Conservation (phyloP, 2,888 invertebrate species). For the Apodemia duryi region DNA sequence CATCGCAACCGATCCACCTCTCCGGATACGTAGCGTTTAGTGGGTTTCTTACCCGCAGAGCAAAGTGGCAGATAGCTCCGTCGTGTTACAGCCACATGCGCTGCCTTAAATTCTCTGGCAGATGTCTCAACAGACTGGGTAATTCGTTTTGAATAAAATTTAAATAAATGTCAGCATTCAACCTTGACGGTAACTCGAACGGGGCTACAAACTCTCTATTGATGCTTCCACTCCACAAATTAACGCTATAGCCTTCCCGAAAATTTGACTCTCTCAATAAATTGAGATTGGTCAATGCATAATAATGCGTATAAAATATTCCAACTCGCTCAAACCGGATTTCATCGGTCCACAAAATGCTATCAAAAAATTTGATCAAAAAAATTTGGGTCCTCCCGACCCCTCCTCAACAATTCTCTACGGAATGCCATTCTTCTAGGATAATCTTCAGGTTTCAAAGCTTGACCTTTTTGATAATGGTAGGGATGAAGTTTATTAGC, state of each 20-base stretch:
- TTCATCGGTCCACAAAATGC: no score
- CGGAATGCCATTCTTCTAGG: neutral
- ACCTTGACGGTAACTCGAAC: neutral
- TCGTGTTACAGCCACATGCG: neutral
- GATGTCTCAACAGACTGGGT: neutral
- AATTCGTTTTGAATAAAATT: neutral
- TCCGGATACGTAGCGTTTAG: no score
- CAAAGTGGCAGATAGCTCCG: neutral
- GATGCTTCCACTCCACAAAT: neutral
- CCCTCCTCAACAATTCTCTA: neutral
- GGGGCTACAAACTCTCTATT: neutral
- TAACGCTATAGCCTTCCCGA: neutral
- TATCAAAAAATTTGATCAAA: no score
- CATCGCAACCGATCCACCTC: neutral
- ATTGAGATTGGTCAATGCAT: neutral
- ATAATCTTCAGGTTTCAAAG: slow-evolving; percentile 1
- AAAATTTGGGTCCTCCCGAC: neutral
- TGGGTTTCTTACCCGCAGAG: no score
- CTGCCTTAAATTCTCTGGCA: neutral
- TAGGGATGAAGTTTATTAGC: neutral
- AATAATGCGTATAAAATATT: neutral
- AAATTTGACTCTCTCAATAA: neutral
- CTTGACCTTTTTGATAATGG: slow-evolving; percentile 3
- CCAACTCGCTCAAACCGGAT: neutral
- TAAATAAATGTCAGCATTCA: neutral